Base-by-base conservation (phyloP, 2,888 invertebrate genomes). In the Tachystola acroxantha region DNA sequence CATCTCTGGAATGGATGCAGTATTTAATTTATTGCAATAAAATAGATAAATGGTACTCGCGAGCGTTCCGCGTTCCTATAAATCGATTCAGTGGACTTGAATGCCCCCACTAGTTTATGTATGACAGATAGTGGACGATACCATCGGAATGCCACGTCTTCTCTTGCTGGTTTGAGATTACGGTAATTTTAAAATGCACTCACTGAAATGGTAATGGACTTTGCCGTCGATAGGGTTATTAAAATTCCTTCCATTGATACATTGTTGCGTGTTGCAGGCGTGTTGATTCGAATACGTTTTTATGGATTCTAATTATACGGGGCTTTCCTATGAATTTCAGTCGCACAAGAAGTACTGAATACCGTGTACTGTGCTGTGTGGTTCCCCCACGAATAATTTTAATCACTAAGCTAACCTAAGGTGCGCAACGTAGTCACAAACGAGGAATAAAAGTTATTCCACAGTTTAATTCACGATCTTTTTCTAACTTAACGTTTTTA, bases 21-120 rank as follows among this genome's bases (percentile, higher is more conserved):
- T 62, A 66, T 81, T 78, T 81, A 82, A 82, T 80, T 84, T 84
- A 84, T 84, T 69, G 82, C 74, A 78, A 81, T 81, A 80, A 75
- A 80, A 74, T 70, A 79, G 79, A 79, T 80, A 82, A 76, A 81
- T 76, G 67, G 68, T 59, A 50, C 67, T 64, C 65, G 63, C 59
- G 49, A 50, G 61, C 73, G 68, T 78, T 82, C 82, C 82, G 84
- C 81, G 80, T 84, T 80, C 79, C 72, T 65, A 58, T 66, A 64
- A 66, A 64, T 64, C 57, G 48, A 59, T 48, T 29, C 44, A 43
- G 40, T 45, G 48, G 46, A 46, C 44, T 53, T 42, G 57, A 63
- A 53, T 53, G 53, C 61, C 49, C 46, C 49, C 39, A 53, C 52
- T 53, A 56, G 51, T 64, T 60, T 56, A 57, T 55, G 55, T 65